Base-by-base conservation (phyloP, 53 echinoderm and acorn worm species). In the Holothuria scabra region DNA sequence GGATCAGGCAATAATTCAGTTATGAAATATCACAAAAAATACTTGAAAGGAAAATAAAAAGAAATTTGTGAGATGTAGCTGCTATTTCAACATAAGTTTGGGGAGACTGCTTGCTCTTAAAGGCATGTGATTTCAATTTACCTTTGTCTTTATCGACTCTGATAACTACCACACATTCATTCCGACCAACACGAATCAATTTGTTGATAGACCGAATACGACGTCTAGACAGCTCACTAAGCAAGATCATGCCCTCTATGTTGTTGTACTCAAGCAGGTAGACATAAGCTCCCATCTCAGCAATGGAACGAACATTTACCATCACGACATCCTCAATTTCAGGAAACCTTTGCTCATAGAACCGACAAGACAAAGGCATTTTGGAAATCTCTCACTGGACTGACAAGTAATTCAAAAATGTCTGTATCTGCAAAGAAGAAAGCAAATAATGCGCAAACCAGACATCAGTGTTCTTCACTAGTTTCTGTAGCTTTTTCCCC, bases 181-280 rank as follows among this genome's bases (percentile, higher is more conserved):
- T 94, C 22, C 93, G 76, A n/a, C 93, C 97, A 21, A 96, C 97
- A 76, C 97, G 82, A 80, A 96, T 96, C 74, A 96, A 84, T 72
- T 96, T 96, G 84, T 96, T 96, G 88, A 96, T 96, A 38, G 97
- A 96, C 12, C 97, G 91, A 76, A 96, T 96, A 94, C 94, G 94
- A 65, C 94, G 85, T 34, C 97, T 92, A 12, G 97, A 96, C 84
- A 94, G 76, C 37, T 96, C 94, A 55, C 97, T 96, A 12, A 96
- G 90, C 25, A 96, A 78, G 63, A 96, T 96, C 97, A 96, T 96
- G 60, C 97, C 97, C 66, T 96, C 94, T 30, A 96, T 96, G 88
- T 86, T 94, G 79, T 96, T 94, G 79, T 96, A 96, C 74, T 96
- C 97, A 61, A 94, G 83, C 22, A 94, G 88, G 57, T 94, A 84